Conservation (phyloP, 2,888 invertebrate species). For the Pyrrhosoma nymphula region DNA sequence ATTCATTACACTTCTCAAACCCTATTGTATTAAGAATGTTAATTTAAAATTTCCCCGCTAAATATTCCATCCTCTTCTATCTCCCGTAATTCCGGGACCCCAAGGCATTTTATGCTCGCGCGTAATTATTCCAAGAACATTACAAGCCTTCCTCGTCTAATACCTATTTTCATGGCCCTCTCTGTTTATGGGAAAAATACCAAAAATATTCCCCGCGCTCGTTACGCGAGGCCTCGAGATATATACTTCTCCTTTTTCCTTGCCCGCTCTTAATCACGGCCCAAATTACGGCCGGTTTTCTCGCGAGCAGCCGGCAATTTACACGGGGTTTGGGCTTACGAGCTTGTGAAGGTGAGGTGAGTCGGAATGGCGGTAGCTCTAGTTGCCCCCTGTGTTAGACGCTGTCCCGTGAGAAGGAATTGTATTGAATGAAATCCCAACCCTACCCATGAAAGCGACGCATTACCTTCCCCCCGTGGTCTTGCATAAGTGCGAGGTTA, state of each 20-base stretch:
- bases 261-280: not conserved
- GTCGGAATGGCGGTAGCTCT: not conserved
- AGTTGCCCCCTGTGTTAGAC: not conserved
- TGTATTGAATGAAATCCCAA: not conserved
- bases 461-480: not conserved
- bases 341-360: not conserved
- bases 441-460: not conserved
- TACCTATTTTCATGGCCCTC: not conserved
- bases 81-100: not conserved
- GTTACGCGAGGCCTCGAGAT: not conserved
- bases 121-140: not conserved
- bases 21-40: too few species aligned
- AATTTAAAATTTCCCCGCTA: too few species aligned
- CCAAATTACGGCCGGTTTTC: conserved; percentile 7
- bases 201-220: not conserved
- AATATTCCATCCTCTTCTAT: too few species aligned
- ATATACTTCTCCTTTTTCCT: not conserved
- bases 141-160: not conserved
- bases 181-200: not conserved
- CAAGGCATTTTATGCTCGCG: not conserved
- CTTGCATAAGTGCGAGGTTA: not conserved
- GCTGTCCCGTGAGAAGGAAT: not conserved
- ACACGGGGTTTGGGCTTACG: not conserved
- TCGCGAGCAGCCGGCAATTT: not conserved
- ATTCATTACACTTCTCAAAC: too few species aligned